Evolutionary conservation across 2,797 vertebrate species (phyloP).

Genomic region (Clarias pachynema): DNA sequence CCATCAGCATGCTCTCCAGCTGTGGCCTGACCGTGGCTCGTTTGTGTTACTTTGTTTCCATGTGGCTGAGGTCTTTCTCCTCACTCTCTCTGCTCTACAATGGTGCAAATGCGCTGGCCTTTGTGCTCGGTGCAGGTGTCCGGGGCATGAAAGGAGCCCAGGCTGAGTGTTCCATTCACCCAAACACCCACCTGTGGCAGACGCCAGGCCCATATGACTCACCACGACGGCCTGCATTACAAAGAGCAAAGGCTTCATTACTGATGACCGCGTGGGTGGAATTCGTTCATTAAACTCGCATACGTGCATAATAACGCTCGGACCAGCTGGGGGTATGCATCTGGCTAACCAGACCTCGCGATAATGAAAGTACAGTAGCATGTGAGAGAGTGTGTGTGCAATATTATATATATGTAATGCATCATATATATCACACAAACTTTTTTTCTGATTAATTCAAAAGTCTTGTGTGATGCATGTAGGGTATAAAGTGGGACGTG

Average conservation of each 20-base stretch:
- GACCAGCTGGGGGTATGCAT: conserved; percentile 11
- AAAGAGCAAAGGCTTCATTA: conserved; percentile 44
- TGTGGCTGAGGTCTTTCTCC: conserved; percentile 64
- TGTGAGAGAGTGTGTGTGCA: not conserved
- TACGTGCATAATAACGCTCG: conserved; percentile 24
- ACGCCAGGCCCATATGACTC: conserved; percentile 73
- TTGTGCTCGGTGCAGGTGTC: conserved; percentile 81
- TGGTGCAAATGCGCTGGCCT: conserved; percentile 68
- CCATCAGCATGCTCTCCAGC: conserved; percentile 72
- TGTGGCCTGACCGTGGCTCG: conserved; percentile 77
- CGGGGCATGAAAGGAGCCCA: conserved; percentile 69
- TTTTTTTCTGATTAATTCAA: not conserved
- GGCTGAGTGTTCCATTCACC: conserved; percentile 67
- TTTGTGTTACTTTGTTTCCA: conserved; percentile 83
- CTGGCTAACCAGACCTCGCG: not conserved
- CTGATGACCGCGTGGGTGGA: conserved; percentile 46
- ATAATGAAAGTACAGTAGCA: not conserved
- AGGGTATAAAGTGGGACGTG: not conserved
- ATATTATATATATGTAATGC: not conserved
- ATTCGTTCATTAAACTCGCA: conserved; percentile 47
- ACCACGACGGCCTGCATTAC: conserved; percentile 53
- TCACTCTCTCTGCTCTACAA: conserved; percentile 59
- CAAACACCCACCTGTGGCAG: conserved; percentile 75
- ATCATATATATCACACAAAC: not conserved
- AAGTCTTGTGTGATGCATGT: not conserved